Conservation (phyloP, 2,797 vertebrate species). For the Smutsia gigantea region DNA sequence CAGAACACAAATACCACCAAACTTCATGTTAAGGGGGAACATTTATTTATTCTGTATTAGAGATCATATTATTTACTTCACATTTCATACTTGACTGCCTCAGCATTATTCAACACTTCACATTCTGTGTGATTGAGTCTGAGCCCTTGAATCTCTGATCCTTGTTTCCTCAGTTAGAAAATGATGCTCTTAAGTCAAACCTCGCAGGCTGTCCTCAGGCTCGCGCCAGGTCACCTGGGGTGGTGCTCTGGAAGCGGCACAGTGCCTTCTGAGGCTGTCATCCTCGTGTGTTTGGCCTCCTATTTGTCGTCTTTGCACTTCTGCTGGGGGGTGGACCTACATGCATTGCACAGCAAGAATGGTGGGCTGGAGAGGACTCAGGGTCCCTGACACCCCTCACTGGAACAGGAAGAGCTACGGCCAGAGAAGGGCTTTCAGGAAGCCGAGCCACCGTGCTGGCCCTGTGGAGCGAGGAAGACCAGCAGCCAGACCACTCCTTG, state of each 20-base stretch:
- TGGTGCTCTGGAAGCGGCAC: accelerated
- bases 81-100: conserved; percentile 11
- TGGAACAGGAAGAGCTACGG: background rate
- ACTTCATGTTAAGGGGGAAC: background rate
- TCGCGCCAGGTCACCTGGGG: background rate
- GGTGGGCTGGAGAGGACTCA: background rate
- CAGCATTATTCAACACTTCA: background rate
- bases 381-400: background rate
- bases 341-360: background rate
- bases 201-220: background rate
- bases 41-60: background rate
- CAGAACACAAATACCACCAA: conserved; percentile 37
- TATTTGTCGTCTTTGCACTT: background rate
- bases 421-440: background rate
- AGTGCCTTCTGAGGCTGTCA: background rate
- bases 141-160: background rate
- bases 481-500: background rate
- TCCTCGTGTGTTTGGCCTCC: accelerated
- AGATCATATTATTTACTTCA: background rate
- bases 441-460: background rate
- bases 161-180: background rate
- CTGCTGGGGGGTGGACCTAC: background rate
- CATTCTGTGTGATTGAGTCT: background rate
- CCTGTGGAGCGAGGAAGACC: background rate
- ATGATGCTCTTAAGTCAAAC: background rate